A percentile compares a stretch with the other conserved stretches of the same genome.
Evolutionary conservation across 1,140 invertebrate species (phyloP).

Genomic region (Anoplolepis gracilipes): DNA sequence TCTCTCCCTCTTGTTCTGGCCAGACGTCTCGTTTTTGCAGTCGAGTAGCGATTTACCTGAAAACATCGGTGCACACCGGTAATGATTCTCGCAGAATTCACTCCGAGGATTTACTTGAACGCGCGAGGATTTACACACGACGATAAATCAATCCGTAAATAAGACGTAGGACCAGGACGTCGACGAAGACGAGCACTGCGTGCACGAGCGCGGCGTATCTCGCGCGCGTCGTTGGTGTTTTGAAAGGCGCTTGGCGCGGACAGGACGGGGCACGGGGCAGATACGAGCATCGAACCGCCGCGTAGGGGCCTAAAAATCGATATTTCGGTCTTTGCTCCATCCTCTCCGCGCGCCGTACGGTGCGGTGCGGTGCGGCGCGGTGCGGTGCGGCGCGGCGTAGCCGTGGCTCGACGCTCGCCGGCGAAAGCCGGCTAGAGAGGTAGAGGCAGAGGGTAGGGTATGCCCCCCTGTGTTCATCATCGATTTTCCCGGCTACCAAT

Average conservation of each 20-base stretch:
- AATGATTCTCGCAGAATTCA: slow-evolving; percentile 55
- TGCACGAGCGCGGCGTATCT: slow-evolving; percentile 61
- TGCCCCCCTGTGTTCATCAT: slow-evolving; percentile 83
- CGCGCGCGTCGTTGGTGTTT: slow-evolving; percentile 77
- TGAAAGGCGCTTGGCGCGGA: slow-evolving; percentile 77
- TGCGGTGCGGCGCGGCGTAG: background rate
- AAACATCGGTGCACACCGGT: slow-evolving; percentile 71
- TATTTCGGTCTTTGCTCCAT: slow-evolving; percentile 87
- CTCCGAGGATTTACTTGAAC: slow-evolving; percentile 14
- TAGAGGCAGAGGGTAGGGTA: slow-evolving; percentile 80
- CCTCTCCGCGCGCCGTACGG: slow-evolving; percentile 73
- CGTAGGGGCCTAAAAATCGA: slow-evolving; percentile 86
- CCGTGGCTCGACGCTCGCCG: slow-evolving; percentile 68
- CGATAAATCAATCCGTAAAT: background rate
- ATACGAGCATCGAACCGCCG: slow-evolving; percentile 85
- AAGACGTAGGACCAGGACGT: slow-evolving; percentile 16
- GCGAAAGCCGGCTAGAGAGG: slow-evolving; percentile 69
- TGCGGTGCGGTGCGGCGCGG: slow-evolving; percentile 61
- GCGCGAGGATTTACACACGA: slow-evolving; percentile 34
- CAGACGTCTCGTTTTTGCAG: slow-evolving; percentile 28
- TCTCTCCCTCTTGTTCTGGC: background rate
- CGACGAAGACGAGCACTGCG: slow-evolving; percentile 49
- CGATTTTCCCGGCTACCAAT: slow-evolving; percentile 86
- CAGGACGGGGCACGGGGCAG: slow-evolving; percentile 78
- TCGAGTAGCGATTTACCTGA: slow-evolving; percentile 73